phyloP scores from a whole-genome alignment of 1,140 invertebrate genomes.

The Antheraea pernyi region DNA sequence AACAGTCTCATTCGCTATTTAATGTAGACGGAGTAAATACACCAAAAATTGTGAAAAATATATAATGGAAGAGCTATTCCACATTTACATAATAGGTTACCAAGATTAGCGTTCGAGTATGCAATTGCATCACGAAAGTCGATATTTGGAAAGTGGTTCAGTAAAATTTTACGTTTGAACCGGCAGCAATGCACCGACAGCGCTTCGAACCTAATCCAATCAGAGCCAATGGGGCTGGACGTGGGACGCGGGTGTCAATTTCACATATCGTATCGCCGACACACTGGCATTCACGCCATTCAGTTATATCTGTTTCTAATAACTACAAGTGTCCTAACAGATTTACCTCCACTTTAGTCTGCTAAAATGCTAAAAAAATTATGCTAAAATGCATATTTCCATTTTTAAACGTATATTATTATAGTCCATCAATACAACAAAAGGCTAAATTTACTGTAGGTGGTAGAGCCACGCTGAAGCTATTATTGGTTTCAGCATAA shows the following conservation, averaged over 20 bases:
- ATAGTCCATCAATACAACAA: too few species aligned
- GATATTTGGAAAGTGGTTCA: constrained; percentile 69
- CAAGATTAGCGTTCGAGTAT: constrained; percentile 40
- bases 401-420: too few species aligned
- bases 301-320: constrained; percentile 19
- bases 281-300: constrained; percentile 18
- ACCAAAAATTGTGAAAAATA: background rate
- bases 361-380: too few species aligned
- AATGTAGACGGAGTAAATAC: too few species aligned
- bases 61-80: constrained; percentile 16
- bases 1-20: too few species aligned
- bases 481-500: too few species aligned
- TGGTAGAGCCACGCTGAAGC: too few species aligned
- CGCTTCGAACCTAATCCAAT: constrained; percentile 72
- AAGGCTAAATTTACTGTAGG: too few species aligned
- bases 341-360: background rate
- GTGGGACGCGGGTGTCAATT: constrained; percentile 61
- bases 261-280: constrained; percentile 37
- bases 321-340: constrained; percentile 11
- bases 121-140: constrained; percentile 60
- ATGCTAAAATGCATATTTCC: too few species aligned
- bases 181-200: constrained; percentile 53
- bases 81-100: constrained; percentile 56
- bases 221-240: constrained; percentile 60
- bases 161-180: constrained; percentile 76